Base-by-base conservation (phyloP, 2,797 vertebrate species). In the Artibeus jamaicensis region DNA sequence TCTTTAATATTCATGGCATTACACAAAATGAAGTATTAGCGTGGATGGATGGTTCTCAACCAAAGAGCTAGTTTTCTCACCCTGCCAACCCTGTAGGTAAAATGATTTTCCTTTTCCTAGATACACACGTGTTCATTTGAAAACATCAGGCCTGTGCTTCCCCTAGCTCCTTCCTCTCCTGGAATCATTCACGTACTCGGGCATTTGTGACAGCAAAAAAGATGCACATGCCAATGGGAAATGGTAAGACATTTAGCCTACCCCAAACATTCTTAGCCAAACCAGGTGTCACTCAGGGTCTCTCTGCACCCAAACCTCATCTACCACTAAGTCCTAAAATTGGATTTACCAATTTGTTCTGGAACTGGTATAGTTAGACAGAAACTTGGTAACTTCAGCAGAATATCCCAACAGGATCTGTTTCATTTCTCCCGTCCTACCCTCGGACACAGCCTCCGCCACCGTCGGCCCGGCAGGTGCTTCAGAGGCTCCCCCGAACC, bases 341-440 rank as follows among this genome's bases (percentile, higher is more conserved):
- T 46, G 68, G 48, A 32, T 59, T 59, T 70, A 55, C 22, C 92
- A 96, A 93, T 93, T 96, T 91, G 78, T 34, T 83, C 59, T 42
- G 39, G 34, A 82, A 83, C 78, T 42, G 83, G 42, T 65, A 22
- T 16, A 93, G 86, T 68, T 48, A 81, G 39, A 90, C 93, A 88
- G 93, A 90, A 95, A 84, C 92, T 32, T 29, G 86, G 1, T 42
- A 96, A 96, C 96, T 97, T 95, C 79, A 48, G 89, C 83, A 92
- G 67, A 70, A 74, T 19, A 86, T 24, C 93, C 77, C 11, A 76
- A 53, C 37, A 46, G 29, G 93, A 62, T 48, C 37, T 10, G 92
- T 39, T 88, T 74, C 90, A 4, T 74, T 79, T 85, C 59, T 37
- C 55, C 48, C 2, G 57, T 78, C 93, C 88, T 50, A 71, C 55